Conservation (phyloP, 2,113 vertebrate genomes). For the pig (Sus scrofa) region T2T-Sscrofa CM000827.6:53554501-53555000, state of each 20-base stretch:
- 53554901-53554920: slow-evolving; percentile 76
- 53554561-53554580: not conserved
- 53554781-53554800: not conserved
- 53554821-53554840: not conserved
- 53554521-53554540: not conserved
- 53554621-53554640: not conserved
- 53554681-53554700: not conserved
- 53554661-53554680: not conserved
- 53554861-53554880: slow-evolving; percentile 11
- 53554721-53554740: not conserved
- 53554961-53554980: not conserved
- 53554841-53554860: slow-evolving; percentile 53
- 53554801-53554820: not conserved
- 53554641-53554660: not conserved
- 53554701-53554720: slow-evolving; percentile 67
- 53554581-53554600: not conserved
- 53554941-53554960: not conserved
- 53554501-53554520: slow-evolving; percentile 51
- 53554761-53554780: slow-evolving; percentile 46
- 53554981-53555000: accelerated
- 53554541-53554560: not conserved
- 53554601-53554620: not conserved
- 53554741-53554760: not conserved
- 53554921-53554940: not conserved
- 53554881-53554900: not conserved